These are phyloP conservation scores for Drosophila prosaltans DNA, from an alignment of 1,140 invertebrate species.

Conservation along the genomic window DNA sequence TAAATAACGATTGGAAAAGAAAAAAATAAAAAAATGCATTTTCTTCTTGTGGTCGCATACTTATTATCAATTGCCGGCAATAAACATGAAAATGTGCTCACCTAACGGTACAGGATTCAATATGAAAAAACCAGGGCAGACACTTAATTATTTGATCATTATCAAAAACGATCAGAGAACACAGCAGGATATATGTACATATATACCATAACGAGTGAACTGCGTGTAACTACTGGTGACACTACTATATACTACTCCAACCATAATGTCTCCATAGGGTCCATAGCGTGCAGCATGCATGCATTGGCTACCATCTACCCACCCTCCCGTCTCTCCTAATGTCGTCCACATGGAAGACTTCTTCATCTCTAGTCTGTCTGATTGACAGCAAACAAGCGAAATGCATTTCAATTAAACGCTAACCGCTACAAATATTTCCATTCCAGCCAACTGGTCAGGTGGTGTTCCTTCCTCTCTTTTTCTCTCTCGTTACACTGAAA, in stretches of 20 bases:
- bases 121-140: not conserved
- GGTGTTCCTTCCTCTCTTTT: not conserved
- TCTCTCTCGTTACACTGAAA: not conserved
- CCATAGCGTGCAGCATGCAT: conserved; percentile 5
- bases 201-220: conserved; percentile 33
- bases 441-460: conserved; percentile 41
- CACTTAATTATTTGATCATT: conserved; percentile 36
- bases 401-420: conserved; percentile 82
- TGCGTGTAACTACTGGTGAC: conserved; percentile 11
- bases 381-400: conserved; percentile 79
- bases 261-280: conserved; percentile 6
- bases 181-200: not conserved
- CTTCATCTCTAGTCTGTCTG: conserved; percentile 37
- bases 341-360: not conserved
- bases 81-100: conserved; percentile 72
- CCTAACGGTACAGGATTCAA: conserved; percentile 44
- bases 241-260: not conserved
- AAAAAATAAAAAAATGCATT: conserved; percentile 23
- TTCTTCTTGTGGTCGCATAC: conserved; percentile 41
- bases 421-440: conserved; percentile 81
- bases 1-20: conserved; percentile 72
- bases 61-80: conserved; percentile 78
- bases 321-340: not conserved
- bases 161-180: not conserved
- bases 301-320: no score